phyloP scores from a whole-genome alignment of 2,888 invertebrate genomes.

The Gryllus longicercus region DNA sequence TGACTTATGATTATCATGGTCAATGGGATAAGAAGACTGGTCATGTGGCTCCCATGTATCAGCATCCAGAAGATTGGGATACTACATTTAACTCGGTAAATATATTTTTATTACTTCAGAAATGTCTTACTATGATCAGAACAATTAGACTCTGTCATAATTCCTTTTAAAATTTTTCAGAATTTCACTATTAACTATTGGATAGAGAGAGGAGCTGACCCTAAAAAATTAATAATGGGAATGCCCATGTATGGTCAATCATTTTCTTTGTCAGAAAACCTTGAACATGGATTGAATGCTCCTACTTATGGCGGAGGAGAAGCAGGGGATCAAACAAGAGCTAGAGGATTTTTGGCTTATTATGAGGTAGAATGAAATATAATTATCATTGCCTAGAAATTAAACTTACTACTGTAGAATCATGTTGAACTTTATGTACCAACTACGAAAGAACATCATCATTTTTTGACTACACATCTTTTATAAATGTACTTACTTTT shows the following conservation, averaged over 20 bases:
- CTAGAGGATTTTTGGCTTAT: conserved; percentile 82
- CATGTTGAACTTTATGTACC: neutral
- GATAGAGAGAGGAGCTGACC: conserved; percentile 75
- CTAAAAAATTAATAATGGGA: conserved; percentile 77
- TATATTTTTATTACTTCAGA: neutral
- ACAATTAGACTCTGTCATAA: neutral
- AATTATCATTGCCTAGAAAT: no score
- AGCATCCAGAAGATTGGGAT: conserved; percentile 68
- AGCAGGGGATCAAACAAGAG: conserved; percentile 82
- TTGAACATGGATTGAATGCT: conserved; percentile 65
- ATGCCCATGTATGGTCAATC: conserved; percentile 88
- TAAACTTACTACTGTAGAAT: no score
- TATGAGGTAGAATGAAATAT: conserved; percentile 68
- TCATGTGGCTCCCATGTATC: conserved; percentile 84
- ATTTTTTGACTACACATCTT: no score
- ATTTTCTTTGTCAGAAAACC: conserved; percentile 69
- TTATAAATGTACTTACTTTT: conserved; percentile 27
- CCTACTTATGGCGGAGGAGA: conserved; percentile 83
- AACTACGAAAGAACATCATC: neutral
- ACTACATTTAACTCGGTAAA: conserved; percentile 72
- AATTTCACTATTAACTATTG: conserved; percentile 87
- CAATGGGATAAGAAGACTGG: conserved; percentile 90
- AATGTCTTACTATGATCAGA: neutral
- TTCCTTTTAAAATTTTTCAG: conserved; percentile 47
- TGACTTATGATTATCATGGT: conserved; percentile 89